A percentile compares a stretch with the other conserved stretches of the same genome.
Evolutionary conservation across 2,113 vertebrate genomes (phyloP).

Genomic region (Kobus ellipsiprymnus): DNA sequence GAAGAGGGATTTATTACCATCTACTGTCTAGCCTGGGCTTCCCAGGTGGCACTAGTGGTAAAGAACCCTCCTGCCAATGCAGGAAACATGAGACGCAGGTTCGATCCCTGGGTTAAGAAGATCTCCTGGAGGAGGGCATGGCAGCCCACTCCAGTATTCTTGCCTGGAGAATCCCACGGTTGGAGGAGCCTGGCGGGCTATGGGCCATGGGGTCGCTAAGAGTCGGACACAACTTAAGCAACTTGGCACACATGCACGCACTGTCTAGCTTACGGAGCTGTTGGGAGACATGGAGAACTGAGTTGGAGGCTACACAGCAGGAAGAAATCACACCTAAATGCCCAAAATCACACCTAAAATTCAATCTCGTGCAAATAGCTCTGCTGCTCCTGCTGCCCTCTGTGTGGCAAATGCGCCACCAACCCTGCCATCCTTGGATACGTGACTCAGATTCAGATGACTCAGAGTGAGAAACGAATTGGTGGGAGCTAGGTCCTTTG

Average conservation of each 20-base stretch:
- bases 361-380: not conserved
- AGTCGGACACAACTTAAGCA: not conserved
- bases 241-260: not conserved
- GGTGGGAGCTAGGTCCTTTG: not conserved
- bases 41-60: not conserved
- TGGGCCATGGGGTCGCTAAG: not conserved
- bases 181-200: not conserved
- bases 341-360: not conserved
- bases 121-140: not conserved
- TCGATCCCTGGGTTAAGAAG: not conserved
- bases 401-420: not conserved
- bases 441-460: not conserved
- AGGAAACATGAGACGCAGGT: not conserved
- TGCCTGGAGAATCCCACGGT: not conserved
- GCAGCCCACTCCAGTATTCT: not conserved
- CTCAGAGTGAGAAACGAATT: not conserved
- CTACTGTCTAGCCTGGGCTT: not conserved
- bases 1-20: not conserved
- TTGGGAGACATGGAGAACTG: not conserved
- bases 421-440: not conserved
- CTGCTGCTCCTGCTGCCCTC: not conserved
- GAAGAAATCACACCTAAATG: too few species aligned
- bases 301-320: not conserved
- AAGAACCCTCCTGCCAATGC: not conserved
- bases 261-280: not conserved